Conservation (phyloP, 1,140 invertebrate species). For the Drosophila dunni region DNA sequence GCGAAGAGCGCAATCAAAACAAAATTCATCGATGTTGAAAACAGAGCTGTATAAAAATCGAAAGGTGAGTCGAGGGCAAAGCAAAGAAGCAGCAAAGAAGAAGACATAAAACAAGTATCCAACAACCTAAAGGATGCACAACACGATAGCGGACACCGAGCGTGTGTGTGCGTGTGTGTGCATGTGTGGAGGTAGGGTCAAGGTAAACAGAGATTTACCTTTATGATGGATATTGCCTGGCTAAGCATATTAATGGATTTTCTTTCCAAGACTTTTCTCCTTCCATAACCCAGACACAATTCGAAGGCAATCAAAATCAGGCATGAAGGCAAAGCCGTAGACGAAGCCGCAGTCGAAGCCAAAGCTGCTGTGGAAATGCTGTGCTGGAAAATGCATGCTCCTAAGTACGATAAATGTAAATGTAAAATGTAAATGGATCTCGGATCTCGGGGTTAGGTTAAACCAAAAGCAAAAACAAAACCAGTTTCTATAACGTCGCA, state of each 20-base stretch:
- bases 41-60: conserved; percentile 75
- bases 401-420: conserved; percentile 50
- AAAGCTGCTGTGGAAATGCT: conserved; percentile 47
- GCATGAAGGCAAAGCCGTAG: conserved; percentile 19
- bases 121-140: conserved; percentile 62
- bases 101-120: conserved; percentile 81
- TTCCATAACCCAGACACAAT: conserved; percentile 12
- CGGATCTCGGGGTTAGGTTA: conserved; percentile 63
- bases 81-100: conserved; percentile 21
- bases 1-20: conserved; percentile 67
- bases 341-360: background rate
- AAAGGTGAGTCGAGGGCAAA: conserved; percentile 68
- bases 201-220: conserved; percentile 74
- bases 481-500: conserved; percentile 55
- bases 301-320: conserved; percentile 55
- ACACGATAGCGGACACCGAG: conserved; percentile 29
- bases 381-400: conserved; percentile 41
- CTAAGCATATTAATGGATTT: conserved; percentile 78
- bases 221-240: conserved; percentile 75
- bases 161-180: conserved; percentile 15
- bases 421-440: conserved; percentile 62
- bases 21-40: conserved; percentile 75
- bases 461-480: conserved; percentile 45
- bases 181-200: conserved; percentile 63
- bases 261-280: background rate